These are phyloP conservation scores for Antidorcas marsupialis DNA, from an alignment of 2,113 vertebrate genomes.

Conservation along the genomic window DNA sequence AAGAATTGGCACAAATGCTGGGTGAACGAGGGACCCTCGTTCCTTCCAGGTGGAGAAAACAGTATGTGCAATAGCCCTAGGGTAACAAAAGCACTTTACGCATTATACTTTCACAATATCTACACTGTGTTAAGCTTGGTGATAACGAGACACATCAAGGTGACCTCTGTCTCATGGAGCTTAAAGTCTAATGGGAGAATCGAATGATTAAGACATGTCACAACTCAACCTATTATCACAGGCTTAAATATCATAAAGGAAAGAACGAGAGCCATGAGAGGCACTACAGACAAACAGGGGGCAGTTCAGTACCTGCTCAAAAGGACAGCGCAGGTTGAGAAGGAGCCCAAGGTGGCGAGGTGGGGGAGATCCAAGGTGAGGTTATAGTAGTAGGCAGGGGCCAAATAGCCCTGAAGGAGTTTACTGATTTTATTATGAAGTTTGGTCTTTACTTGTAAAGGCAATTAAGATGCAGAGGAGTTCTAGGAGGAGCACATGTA, in stretches of 20 bases:
- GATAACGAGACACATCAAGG: background rate
- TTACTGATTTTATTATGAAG: background rate
- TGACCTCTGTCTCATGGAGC: background rate
- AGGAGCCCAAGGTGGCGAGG: background rate
- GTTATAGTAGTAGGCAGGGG: background rate
- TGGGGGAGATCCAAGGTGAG: background rate
- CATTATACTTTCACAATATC: background rate
- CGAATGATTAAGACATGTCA: background rate
- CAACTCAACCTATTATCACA: background rate
- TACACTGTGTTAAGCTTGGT: background rate
- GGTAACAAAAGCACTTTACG: background rate
- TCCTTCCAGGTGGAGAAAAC: background rate
- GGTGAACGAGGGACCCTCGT: background rate
- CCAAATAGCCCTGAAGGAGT: background rate
- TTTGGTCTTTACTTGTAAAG: background rate
- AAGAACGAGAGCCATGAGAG: background rate
- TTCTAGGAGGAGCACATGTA: background rate
- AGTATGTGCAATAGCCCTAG: background rate
- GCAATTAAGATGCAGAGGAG: background rate
- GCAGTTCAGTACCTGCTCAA: background rate
- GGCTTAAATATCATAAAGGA: background rate
- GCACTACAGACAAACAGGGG: background rate
- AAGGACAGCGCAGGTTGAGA: background rate
- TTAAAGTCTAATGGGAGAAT: background rate
- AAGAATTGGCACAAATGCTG: background rate